phyloP scores from a whole-genome alignment of 2,113 vertebrate species.

The Grammomys dolichurus region DNA sequence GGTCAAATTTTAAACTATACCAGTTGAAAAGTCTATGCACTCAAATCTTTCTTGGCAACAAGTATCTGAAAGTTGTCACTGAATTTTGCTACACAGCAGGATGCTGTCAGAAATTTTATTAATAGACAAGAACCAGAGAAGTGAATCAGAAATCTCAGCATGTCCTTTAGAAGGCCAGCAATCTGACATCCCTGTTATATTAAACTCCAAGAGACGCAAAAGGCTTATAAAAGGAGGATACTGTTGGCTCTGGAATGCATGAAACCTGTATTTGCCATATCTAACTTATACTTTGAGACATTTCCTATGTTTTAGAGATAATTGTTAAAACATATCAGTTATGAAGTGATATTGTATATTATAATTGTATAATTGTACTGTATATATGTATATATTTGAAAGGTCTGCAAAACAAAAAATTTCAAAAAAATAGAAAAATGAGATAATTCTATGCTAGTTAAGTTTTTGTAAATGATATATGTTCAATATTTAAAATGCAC shows the following conservation, averaged over 20 bases:
- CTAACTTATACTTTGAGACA: not conserved
- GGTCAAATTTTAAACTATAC: slow-evolving; percentile 43
- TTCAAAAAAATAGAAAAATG: not conserved
- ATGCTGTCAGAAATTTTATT: slow-evolving; percentile 78
- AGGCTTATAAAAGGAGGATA: slow-evolving; percentile 41
- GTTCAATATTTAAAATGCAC: not conserved
- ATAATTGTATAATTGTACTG: not conserved
- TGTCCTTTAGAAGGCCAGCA: slow-evolving; percentile 69
- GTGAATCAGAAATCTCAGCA: slow-evolving; percentile 78
- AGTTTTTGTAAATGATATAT: not conserved
- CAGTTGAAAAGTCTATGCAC: slow-evolving; percentile 65
- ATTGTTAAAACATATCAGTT: not conserved
- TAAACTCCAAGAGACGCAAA: slow-evolving; percentile 61
- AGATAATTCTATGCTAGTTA: not conserved
- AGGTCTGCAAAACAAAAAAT: not conserved
- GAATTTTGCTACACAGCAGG: slow-evolving; percentile 76
- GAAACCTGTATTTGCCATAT: not conserved
- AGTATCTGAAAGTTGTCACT: slow-evolving; percentile 75
- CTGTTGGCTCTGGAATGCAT: not conserved
- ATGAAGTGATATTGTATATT: not conserved
- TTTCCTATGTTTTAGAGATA: not conserved
- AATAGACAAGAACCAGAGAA: slow-evolving; percentile 77
- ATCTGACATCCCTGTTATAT: slow-evolving; percentile 72
- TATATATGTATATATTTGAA: not conserved
- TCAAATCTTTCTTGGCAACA: slow-evolving; percentile 66